A percentile compares a stretch with the other conserved stretches of the same genome.
Evolutionary conservation across 1,140 invertebrate genomes (phyloP).

Genomic region (Cepaea nemoralis): DNA sequence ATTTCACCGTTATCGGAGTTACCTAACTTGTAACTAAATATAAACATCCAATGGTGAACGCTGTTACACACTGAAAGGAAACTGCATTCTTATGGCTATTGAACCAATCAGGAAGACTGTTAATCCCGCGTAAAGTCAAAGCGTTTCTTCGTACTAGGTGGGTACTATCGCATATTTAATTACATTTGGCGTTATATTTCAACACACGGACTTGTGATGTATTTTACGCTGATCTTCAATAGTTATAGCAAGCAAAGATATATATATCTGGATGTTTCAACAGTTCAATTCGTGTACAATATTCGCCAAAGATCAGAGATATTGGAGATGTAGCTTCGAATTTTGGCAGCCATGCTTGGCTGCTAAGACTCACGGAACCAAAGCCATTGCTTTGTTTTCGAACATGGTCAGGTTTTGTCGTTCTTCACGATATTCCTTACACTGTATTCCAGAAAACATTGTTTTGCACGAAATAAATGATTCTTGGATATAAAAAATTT

Average conservation of each 20-base stretch:
- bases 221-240: constrained; percentile 28
- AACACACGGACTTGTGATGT: not conserved
- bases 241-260: not conserved
- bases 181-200: not conserved
- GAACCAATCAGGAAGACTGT: constrained; percentile 54
- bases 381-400: constrained; percentile 7
- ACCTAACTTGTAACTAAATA: not conserved
- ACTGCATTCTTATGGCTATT: constrained; percentile 31
- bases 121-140: constrained; percentile 64
- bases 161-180: constrained; percentile 40
- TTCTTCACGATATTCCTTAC: too few species aligned
- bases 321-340: constrained; percentile 18
- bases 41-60: constrained; percentile 14
- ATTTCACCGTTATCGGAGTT: not conserved
- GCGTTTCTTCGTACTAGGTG: constrained; percentile 60
- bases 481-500: too few species aligned
- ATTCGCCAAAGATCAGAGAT: constrained; percentile 26
- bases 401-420: not conserved
- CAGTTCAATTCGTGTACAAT: constrained; percentile 15
- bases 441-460: too few species aligned
- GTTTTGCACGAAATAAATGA: too few species aligned
- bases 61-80: constrained; percentile 38
- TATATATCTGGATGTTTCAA: not conserved
- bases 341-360: constrained; percentile 37
- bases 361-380: not conserved